Base-by-base conservation (phyloP, 2,113 vertebrate genomes). In the Mesitornis unicolor region DNA sequence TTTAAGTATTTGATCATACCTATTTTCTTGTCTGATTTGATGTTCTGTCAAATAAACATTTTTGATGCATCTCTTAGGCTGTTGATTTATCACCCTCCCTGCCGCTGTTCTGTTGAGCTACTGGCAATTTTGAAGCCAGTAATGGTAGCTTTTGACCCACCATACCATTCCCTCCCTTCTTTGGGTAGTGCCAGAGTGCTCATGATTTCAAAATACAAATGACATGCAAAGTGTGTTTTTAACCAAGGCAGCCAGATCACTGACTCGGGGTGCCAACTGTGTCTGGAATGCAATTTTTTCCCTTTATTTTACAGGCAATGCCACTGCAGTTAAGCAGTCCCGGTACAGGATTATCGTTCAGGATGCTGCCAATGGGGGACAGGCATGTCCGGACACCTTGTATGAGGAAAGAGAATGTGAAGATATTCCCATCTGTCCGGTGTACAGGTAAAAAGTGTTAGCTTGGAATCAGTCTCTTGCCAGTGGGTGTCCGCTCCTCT, bases 391-490 rank as follows among this genome's bases (percentile, higher is more conserved):
- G 0, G 99, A 99, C 96, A 99, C 99, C 7, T 97, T 99, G 84
- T 99, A 98, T 91, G 99, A 99, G 91, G 99, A 99, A 93, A 98
- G 99, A 92, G 99, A 99, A 57, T 99, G 99, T 98, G 99, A 99
- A 97, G 98, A 98, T 73, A 85, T 97, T 85, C 98, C 98, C 38
- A 17, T 97, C 50, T 99, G 99, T 95, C 98, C 99, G 51, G 89
- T 94, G 24, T 99, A 99, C 86, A 98, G 99, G 99, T 99, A 98
- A 95, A 59, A 92, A 25, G 29, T 50, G 6, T 78, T 73, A 70
- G 17, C 50, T 75, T 87, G 57, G 40, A 63, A 12, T 63, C 24
- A 21, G 17, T 40, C 19, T 86, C 33, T 77, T 84, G 56, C 36
- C 47, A 35, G n/a, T 22, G 35, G 20, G 6, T 74, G 40, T 83